Conservation (phyloP, 2,888 invertebrate genomes). For the Limnephilus lunatus region DNA sequence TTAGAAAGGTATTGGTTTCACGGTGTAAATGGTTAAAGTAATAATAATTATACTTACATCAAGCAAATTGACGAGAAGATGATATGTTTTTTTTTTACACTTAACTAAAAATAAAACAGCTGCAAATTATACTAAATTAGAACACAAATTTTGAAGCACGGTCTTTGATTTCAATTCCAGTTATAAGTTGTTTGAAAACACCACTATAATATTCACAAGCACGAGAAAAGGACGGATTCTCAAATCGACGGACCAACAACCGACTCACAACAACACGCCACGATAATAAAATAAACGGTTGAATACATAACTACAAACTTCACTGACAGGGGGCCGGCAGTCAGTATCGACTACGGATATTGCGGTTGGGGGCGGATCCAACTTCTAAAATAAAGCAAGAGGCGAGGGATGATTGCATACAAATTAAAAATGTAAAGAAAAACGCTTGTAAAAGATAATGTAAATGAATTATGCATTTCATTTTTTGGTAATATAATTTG, state of each 20-base stretch:
- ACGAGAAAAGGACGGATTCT: constrained; percentile 25
- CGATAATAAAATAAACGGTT: constrained; percentile 44
- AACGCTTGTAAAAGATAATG: too few species aligned
- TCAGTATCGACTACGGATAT: constrained; percentile 6
- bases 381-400: neutral
- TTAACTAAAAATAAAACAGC: neutral
- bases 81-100: neutral
- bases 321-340: neutral
- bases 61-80: neutral
- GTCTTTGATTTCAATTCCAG: neutral
- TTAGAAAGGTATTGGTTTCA: neutral
- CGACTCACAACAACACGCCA: constrained; percentile 32
- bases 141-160: constrained; percentile 32
- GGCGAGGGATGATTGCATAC: neutral
- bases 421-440: too few species aligned
- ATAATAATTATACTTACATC: neutral
- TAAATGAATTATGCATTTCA: neutral
- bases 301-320: constrained; percentile 50
- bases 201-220: constrained; percentile 39
- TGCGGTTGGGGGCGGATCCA: neutral
- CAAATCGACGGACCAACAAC: neutral
- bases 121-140: neutral
- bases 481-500: neutral
- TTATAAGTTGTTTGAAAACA: constrained; percentile 40
- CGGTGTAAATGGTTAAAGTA: neutral